A percentile compares a stretch with the other conserved stretches of the same genome.
phyloP scores from a whole-genome alignment of 92 coral and sea anemone genomes.

The Metridium senile region DNA sequence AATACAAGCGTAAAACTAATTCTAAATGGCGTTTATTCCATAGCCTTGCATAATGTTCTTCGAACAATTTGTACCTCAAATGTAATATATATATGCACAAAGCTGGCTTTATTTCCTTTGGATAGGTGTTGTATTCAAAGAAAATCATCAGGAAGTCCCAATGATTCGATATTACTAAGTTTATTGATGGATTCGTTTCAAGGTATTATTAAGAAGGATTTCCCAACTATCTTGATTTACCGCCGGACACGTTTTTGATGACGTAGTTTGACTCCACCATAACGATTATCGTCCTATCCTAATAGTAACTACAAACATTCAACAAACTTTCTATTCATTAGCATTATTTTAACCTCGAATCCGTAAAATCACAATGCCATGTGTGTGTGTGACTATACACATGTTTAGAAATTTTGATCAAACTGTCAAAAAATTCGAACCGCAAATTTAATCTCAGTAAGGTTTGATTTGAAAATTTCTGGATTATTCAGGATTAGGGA shows the following conservation, averaged over 20 bases:
- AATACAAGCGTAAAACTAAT: background rate
- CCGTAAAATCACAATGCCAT: background rate
- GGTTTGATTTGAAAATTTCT: slow-evolving; percentile 5
- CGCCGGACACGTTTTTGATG: background rate
- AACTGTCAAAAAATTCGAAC: slow-evolving; percentile 10
- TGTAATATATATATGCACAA: background rate
- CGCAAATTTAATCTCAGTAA: background rate
- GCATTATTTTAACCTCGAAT: background rate
- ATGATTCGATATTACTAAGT: background rate
- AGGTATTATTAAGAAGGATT: no score
- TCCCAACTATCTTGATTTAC: background rate
- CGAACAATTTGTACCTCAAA: background rate
- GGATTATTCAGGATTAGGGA: slow-evolving; percentile 4
- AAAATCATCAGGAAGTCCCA: background rate
- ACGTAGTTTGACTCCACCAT: background rate
- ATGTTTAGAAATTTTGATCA: background rate
- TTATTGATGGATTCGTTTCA: background rate
- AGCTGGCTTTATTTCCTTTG: background rate
- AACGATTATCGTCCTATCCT: background rate
- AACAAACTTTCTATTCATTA: background rate
- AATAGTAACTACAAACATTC: background rate
- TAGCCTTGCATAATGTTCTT: background rate
- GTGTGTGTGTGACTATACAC: background rate
- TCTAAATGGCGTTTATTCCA: background rate
- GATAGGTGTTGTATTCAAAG: background rate